These are phyloP conservation scores for Orchestia grillus DNA, from an alignment of 1,140 invertebrate genomes.

Conservation along the genomic window DNA sequence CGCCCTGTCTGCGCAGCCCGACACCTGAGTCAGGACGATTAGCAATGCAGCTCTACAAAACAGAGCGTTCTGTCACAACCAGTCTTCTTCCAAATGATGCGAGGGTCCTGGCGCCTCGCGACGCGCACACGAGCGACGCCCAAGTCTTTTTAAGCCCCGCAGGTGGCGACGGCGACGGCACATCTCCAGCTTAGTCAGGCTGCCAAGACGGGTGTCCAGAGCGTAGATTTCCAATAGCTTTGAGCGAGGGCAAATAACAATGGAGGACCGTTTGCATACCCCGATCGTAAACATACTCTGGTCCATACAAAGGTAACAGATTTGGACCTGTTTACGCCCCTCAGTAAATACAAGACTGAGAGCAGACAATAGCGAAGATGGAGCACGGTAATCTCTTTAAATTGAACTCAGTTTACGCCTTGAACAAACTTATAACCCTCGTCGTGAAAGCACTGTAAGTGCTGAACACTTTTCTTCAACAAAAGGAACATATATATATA, in stretches of 20 bases:
- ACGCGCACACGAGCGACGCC: not conserved
- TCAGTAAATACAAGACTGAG: not conserved
- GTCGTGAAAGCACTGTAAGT: not conserved
- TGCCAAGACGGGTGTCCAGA: not conserved
- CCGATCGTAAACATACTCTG: not conserved
- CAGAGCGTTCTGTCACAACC: not conserved
- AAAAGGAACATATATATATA: not conserved
- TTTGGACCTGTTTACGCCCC: not conserved
- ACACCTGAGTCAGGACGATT: not conserved
- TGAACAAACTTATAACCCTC: not conserved
- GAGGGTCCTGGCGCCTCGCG: not conserved
- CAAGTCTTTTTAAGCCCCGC: not conserved
- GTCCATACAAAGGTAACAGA: not conserved
- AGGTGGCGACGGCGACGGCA: not conserved
- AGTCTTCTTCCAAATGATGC: not conserved
- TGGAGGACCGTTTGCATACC: not conserved
- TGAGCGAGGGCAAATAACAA: not conserved
- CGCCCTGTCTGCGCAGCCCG: not conserved
- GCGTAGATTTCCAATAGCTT: not conserved
- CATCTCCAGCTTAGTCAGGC: not conserved
- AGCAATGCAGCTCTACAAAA: not conserved
- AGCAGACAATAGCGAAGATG: not conserved
- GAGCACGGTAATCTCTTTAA: not conserved
- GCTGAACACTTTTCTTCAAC: not conserved
- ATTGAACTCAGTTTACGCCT: not conserved